Percentiles rank a stretch among this genome's conserved stretches.
phyloP scores from a whole-genome alignment of 2,113 vertebrate genomes.

The Stegostoma tigrinum region DNA sequence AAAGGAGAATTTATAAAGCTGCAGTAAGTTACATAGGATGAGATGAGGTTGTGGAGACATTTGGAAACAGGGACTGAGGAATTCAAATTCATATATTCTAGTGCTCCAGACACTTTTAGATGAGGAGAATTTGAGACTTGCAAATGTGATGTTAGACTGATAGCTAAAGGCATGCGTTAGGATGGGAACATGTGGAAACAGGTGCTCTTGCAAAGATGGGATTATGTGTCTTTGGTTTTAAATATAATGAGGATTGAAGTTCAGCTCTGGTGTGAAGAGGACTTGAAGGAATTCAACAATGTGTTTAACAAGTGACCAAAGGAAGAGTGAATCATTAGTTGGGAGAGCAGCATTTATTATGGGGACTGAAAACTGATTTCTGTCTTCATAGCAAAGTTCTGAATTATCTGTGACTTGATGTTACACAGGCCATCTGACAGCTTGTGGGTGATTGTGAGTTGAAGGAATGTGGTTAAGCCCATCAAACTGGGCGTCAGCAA shows the following conservation, averaged over 20 bases:
- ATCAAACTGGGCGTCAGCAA: neutral
- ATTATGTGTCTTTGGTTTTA: neutral
- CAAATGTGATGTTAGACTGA: neutral
- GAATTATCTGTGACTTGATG: neutral
- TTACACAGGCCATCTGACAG: neutral
- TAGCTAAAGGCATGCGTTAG: neutral
- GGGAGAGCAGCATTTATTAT: neutral
- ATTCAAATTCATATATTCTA: neutral
- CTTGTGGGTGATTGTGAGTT: neutral
- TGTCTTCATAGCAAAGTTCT: neutral
- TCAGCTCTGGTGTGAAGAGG: neutral
- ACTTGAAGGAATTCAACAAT: neutral
- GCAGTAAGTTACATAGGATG: neutral
- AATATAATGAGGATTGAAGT: neutral
- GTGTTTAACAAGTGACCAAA: neutral
- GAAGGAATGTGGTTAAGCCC: neutral
- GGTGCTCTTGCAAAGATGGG: neutral
- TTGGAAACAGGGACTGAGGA: neutral
- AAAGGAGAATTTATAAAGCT: neutral
- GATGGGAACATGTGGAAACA: neutral
- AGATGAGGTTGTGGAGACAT: neutral
- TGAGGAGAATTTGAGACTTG: neutral
- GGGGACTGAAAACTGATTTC: neutral
- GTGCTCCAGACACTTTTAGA: neutral
- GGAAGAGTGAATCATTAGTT: no score